phyloP scores from a whole-genome alignment of 2,888 invertebrate species.

The Cantharis nigra region DNA sequence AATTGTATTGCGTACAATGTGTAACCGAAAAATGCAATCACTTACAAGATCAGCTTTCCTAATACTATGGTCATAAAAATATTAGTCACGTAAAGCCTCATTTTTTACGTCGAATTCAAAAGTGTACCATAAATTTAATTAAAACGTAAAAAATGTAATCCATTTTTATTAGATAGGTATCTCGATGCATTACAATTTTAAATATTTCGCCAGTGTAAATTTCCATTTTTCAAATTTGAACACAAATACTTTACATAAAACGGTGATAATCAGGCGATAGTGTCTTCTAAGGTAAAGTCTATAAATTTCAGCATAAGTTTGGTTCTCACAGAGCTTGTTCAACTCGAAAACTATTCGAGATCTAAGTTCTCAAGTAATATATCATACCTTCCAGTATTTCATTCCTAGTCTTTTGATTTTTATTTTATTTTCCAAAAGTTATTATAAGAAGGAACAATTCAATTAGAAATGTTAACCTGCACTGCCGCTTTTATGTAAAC shows the following conservation, averaged over 20 bases:
- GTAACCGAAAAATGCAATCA: neutral
- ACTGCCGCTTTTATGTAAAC: neutral
- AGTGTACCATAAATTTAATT: neutral
- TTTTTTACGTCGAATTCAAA: neutral
- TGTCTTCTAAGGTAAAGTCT: neutral
- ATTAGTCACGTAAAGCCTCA: neutral
- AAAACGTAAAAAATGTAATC: neutral
- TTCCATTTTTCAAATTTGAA: neutral
- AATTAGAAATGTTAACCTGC: neutral
- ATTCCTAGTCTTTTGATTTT: neutral
- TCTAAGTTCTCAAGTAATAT: neutral
- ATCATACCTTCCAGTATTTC: neutral
- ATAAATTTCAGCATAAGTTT: neutral
- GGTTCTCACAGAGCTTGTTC: neutral
- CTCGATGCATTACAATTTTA: neutral
- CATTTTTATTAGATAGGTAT: neutral
- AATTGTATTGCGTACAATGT: neutral
- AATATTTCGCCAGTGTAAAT: neutral
- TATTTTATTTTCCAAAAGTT: neutral
- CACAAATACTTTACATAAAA: neutral
- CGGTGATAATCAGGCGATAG: neutral
- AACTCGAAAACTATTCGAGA: neutral
- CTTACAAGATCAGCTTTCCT: neutral
- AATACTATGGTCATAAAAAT: neutral
- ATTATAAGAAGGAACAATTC: neutral